Evolutionary conservation across 2,797 vertebrate genomes (phyloP), one percentile per base, ranked within the genome.

Genomic region (Chelon auratus): DNA sequence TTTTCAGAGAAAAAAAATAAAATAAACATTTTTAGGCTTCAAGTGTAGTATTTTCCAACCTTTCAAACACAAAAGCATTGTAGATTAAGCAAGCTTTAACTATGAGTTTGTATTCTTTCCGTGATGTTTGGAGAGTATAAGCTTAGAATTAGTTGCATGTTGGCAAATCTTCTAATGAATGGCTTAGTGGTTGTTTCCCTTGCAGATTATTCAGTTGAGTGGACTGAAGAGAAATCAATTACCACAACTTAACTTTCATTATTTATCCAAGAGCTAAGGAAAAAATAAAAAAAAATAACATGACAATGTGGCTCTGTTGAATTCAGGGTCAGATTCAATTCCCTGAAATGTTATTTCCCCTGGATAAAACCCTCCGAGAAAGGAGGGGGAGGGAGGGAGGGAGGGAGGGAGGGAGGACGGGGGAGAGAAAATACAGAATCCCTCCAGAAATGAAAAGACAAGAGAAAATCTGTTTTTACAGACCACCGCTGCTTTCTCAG

Each of bases 221-320:
- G 86, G 91, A 90, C 91, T 92, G 87, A 90, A 85, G 88, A 90
- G 87, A 90, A 92, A 92, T 92, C 92, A 91, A 89, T 93, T 92
- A 92, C 88, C 68, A 58, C 81, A 82, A 89, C 75, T 90, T 90
- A 89, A 83, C 77, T 87, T 89, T 83, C 78, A 75, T 85, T 85
- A 89, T 87, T 88, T 83, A 84, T 86, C 79, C 77, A 56, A 58
- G 59, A 68, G 71, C 80, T 50, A 52, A 36, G 42, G n/a, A 17
- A 30, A 36, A 62, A 26, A 26, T 26, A 26, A 26, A 56, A 58
- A 71, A 26, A 59, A 58, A 71, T 48, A 62, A 76, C 72, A 70
- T 71, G 66, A 82, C 68, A 81, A 63, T 50, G 61, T 47, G 52
- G 47, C 52, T 63, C 74, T 72, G 63, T 68, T 77, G 71, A 71